Conservation (phyloP, 1,140 invertebrate species). For the Littorina saxatilis region DNA sequence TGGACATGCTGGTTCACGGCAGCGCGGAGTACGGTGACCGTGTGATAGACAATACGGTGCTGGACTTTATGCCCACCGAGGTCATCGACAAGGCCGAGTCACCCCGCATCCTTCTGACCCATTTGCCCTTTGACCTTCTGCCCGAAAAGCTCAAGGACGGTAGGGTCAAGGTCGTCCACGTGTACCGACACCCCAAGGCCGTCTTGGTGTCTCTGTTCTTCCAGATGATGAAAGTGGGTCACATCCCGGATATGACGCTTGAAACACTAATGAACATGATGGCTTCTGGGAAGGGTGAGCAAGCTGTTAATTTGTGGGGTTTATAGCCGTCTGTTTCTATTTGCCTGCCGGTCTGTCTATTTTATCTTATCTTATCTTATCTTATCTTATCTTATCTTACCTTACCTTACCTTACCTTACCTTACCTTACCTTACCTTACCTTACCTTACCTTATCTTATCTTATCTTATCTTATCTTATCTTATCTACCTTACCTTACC, state of each 20-base stretch:
- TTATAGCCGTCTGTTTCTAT: background rate
- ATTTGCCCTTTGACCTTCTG: constrained; percentile 45
- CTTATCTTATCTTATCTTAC: background rate
- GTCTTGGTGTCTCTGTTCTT: constrained; percentile 43
- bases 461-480: background rate
- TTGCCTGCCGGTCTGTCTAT: background rate
- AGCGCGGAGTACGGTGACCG: constrained; percentile 33
- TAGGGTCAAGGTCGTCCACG: constrained; percentile 48
- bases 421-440: background rate
- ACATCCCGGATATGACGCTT: background rate
- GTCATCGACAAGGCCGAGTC: constrained; percentile 35
- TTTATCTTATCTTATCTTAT: background rate
- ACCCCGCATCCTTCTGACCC: constrained; percentile 47
- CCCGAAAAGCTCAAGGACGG: constrained; percentile 42
- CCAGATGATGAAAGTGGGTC: background rate
- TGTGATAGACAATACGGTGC: constrained; percentile 3
- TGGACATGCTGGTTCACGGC: constrained; percentile 45
- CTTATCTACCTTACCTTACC: no score
- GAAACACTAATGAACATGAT: background rate
- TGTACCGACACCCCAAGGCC: constrained; percentile 50
- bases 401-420: background rate
- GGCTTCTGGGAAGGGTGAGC: background rate
- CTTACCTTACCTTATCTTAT: background rate
- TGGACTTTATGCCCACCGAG: constrained; percentile 38
- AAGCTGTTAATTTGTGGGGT: background rate